Evolutionary conservation across 2,113 vertebrate species (phyloP), one percentile per base, ranked within the genome.

Genomic region (Cranoglanis bouderius): DNA sequence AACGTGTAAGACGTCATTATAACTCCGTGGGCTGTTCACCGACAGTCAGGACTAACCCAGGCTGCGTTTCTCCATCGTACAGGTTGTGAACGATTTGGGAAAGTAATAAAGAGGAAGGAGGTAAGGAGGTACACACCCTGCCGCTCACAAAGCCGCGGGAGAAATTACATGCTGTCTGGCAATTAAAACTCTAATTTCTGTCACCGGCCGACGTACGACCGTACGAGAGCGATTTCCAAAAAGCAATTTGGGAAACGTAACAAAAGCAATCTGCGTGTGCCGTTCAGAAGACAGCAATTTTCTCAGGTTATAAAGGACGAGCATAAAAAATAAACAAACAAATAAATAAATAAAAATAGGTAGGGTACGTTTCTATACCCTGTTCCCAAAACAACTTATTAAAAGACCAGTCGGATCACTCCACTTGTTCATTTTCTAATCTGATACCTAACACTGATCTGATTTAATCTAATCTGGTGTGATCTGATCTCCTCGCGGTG

Each of bases 111-210:
- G 49, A 80, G 46, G 0, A 9, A 51, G 43, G 46, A 46, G 46
- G 46, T 1, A 9, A 49, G 43, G 46, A 43, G 46, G 43, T 6
- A 29, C 29, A n/a, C 32, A 51, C 9, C 9, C 74, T 51, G 75
- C 12, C 5, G 75, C 75, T 78, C 75, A n/a, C 46, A 49, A 2
- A 49, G 29, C 75, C 46, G 7, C 13, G 9, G 43, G 77, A 51
- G 26, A 80, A 80, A 80, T 80, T n/a, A 63, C 38, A 63, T 8
- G 18, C 84, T 85, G 84, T 84, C 40, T 49, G 57, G 6, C 82
- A 40, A 83, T 59, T 57, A 51, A 80, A 51, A 65, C 1, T 55
- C 29, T 81, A 87, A 81, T 61, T 81, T 53, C 77, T 16, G 46
- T 77, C 74, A 26, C 43, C 43, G 21, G 46, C 2, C 13, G 77